These are phyloP conservation scores for Planiliza haematocheilus DNA, from an alignment of 2,113 vertebrate genomes.

Conservation along the genomic window DNA sequence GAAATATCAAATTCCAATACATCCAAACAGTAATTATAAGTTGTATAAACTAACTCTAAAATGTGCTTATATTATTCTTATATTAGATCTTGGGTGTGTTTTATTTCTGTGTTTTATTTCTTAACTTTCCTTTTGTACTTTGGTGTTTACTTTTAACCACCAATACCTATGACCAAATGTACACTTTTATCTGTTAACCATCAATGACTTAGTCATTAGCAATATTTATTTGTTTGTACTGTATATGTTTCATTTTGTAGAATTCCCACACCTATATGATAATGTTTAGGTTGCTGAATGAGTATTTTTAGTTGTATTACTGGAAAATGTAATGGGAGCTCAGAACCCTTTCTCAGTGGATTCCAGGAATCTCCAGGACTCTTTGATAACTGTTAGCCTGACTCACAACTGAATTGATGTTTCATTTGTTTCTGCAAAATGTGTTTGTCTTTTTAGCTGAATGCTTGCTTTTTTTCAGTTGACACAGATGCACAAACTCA, in stretches of 20 bases:
- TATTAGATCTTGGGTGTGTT: too few relatives aligned
- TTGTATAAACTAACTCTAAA: not conserved
- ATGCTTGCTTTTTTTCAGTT: conserved; percentile 24
- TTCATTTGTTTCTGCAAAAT: conserved; percentile 20
- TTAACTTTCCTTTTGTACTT: not conserved
- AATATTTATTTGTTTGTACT: conserved; percentile 8
- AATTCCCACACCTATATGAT: not conserved
- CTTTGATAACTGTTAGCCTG: not conserved
- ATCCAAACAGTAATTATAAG: not conserved
- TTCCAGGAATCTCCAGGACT: conserved; percentile 1
- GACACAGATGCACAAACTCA: conserved; percentile 40
- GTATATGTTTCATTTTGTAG: not conserved
- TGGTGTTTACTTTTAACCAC: not conserved
- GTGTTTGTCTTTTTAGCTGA: conserved; percentile 33
- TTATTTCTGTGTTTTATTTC: too few relatives aligned
- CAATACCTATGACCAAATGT: not conserved
- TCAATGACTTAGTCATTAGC: not conserved
- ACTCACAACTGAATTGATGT: not conserved
- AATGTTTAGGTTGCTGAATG: conserved; percentile 11
- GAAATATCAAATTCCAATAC: too few relatives aligned
- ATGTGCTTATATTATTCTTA: not conserved
- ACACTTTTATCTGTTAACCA: conserved; percentile 1
- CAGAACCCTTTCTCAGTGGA: not conserved
- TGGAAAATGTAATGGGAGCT: conserved; percentile 6
- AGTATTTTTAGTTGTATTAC: conserved; percentile 1